These are phyloP conservation scores for Egretta garzetta DNA, from an alignment of 2,113 vertebrate species.

Conservation along the genomic window DNA sequence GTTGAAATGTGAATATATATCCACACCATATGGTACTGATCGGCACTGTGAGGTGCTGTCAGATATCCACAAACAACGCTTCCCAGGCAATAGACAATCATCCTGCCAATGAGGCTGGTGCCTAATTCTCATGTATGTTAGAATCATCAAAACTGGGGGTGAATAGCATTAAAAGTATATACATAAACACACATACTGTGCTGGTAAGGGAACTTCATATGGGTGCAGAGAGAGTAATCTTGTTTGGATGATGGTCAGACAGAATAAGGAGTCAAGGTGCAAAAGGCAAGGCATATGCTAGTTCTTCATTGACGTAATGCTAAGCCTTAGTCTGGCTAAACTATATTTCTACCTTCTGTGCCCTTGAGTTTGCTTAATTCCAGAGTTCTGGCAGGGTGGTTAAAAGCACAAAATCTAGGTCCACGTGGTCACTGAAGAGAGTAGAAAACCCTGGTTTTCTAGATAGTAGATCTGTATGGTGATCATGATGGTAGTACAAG, in stretches of 20 bases:
- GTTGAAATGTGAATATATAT: background rate
- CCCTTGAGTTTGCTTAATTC: background rate
- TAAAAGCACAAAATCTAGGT: background rate
- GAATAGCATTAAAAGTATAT: background rate
- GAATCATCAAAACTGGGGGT: background rate
- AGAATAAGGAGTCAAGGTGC: background rate
- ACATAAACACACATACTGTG: background rate
- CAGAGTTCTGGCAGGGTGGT: rapidly evolving
- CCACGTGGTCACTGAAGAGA: background rate
- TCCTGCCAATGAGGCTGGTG: background rate
- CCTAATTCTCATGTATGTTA: background rate
- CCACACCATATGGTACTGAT: background rate
- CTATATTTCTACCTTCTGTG: background rate
- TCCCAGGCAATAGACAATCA: background rate
- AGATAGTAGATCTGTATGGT: background rate
- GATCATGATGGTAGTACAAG: background rate
- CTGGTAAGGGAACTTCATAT: background rate
- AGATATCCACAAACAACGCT: background rate
- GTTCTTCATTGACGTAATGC: background rate
- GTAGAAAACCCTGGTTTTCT: background rate
- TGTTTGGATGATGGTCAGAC: background rate
- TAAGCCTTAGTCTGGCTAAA: background rate
- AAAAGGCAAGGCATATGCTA: background rate
- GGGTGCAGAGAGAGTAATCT: background rate
- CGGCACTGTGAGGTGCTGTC: background rate